Conservation (phyloP, 2,113 vertebrate species). For the Anoura caudifer region DNA sequence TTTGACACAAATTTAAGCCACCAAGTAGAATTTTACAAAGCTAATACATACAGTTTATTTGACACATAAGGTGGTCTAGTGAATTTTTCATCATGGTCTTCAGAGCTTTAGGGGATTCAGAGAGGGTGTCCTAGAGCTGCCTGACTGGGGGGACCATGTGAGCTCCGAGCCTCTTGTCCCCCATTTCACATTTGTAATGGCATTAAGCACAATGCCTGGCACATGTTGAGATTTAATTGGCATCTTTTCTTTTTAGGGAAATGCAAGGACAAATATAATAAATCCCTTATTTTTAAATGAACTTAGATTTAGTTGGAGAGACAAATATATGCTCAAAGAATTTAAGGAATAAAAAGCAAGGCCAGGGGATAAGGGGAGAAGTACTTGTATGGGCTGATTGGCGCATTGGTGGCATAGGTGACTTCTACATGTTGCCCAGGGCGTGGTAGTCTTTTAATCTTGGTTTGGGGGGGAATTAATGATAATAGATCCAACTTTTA, state of each 20-base stretch:
- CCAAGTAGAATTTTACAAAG: neutral
- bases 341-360: neutral
- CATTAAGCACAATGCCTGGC: neutral
- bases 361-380: no score
- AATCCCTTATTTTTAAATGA: neutral
- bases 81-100: neutral
- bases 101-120: neutral
- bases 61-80: neutral
- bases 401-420: neutral
- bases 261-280: neutral
- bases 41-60: neutral
- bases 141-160: rapidly evolving
- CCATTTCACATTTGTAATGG: neutral
- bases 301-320: neutral
- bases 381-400: neutral
- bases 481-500: neutral
- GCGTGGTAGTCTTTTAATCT: neutral
- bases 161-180: neutral
- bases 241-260: neutral
- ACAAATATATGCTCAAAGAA: neutral
- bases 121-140: neutral
- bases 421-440: neutral
- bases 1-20: neutral
- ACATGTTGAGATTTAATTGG: neutral
- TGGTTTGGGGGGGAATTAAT: neutral